A percentile compares a stretch with the other conserved stretches of the same genome.
Evolutionary conservation across 2,888 invertebrate species (phyloP).

Genomic region (Spialia ferax): DNA sequence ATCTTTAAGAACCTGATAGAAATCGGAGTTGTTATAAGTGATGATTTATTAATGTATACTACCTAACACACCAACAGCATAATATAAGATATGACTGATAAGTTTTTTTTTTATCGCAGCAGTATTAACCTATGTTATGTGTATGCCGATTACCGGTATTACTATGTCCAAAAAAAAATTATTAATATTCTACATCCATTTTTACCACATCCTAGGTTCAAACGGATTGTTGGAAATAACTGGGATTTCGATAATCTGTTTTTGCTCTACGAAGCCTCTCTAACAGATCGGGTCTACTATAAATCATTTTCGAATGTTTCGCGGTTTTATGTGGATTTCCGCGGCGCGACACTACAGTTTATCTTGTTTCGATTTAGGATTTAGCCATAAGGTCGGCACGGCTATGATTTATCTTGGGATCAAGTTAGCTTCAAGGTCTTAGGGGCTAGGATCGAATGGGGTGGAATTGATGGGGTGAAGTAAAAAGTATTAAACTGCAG

Average conservation of each 20-base stretch:
- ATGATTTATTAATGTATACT: no score
- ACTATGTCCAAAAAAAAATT: no score
- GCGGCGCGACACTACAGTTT: conserved; percentile 66
- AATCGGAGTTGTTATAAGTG: no score
- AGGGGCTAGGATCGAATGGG: background rate
- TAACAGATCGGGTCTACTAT: conserved; percentile 75
- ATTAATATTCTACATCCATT: background rate
- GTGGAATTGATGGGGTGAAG: no score
- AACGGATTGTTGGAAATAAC: conserved; percentile 72
- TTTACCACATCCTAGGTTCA: conserved; percentile 52
- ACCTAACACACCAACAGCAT: no score
- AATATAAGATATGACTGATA: no score
- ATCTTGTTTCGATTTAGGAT: conserved; percentile 74
- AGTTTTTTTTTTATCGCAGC: no score
- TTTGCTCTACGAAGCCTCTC: conserved; percentile 72
- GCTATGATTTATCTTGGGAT: conserved; percentile 33
- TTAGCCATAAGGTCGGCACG: conserved; percentile 47
- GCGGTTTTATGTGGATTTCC: conserved; percentile 76
- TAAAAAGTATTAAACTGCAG: no score
- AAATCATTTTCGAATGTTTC: conserved; percentile 82
- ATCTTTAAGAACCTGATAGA: no score
- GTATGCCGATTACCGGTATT: no score
- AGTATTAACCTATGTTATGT: no score
- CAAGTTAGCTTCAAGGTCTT: conserved; percentile 15
- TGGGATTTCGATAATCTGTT: conserved; percentile 80